Conservation (phyloP, 2,888 invertebrate species). For the Macaria liturata region DNA sequence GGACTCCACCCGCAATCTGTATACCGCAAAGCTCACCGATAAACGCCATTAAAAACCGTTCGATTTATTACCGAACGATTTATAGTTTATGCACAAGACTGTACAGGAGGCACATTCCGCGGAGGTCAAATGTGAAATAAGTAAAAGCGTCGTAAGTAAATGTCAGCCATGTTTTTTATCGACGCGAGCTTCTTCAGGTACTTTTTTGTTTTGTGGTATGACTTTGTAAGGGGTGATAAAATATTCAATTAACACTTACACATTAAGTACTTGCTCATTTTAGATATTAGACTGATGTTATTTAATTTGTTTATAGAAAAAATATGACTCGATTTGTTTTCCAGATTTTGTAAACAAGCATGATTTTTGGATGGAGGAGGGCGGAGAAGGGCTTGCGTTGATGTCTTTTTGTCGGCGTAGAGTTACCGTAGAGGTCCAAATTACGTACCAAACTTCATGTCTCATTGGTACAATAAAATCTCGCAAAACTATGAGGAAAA, state of each 20-base stretch:
- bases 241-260: slow-evolving; percentile 10
- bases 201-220: slow-evolving; percentile 1
- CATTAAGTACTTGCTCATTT: not conserved
- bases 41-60: slow-evolving; percentile 83
- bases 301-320: no score
- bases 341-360: no score
- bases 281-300: no score
- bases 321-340: no score
- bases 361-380: no score
- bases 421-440: no score
- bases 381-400: no score
- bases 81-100: slow-evolving; percentile 34
- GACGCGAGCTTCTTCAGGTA: slow-evolving; percentile 2
- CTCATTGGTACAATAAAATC: no score
- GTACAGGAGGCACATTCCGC: slow-evolving; percentile 32
- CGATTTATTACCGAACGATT: slow-evolving; percentile 82
- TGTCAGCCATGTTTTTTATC: slow-evolving; percentile 20
- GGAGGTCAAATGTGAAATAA: slow-evolving; percentile 22
- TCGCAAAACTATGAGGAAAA: no score
- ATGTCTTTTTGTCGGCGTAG: no score
- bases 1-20: slow-evolving; percentile 67
- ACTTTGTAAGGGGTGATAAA: not conserved
- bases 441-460: no score
- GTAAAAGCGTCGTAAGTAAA: slow-evolving; percentile 20
- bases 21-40: slow-evolving; percentile 81